Conservation (phyloP, 2,888 invertebrate species). For the Adelognathus sp. region DNA sequence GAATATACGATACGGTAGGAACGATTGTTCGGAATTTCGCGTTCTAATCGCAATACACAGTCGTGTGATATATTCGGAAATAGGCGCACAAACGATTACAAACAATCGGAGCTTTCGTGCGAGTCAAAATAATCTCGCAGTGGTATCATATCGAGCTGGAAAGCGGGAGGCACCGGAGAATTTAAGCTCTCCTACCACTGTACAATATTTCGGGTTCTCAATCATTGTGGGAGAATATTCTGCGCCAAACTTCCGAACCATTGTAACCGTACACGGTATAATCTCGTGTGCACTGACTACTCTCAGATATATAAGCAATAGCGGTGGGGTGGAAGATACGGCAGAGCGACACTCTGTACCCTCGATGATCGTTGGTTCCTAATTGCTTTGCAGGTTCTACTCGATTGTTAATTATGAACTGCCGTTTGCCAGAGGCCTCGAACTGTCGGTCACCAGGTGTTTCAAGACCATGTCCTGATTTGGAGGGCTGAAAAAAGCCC, state of each 20-base stretch:
- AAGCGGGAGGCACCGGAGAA: background rate
- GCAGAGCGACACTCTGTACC: too few species aligned
- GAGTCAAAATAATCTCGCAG: conserved; percentile 3
- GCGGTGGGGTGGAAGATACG: too few species aligned
- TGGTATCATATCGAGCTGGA: background rate
- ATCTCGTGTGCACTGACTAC: too few species aligned
- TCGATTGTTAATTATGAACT: too few species aligned
- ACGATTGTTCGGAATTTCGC: background rate
- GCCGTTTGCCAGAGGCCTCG: too few species aligned
- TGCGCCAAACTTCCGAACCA: background rate
- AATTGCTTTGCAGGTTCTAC: too few species aligned
- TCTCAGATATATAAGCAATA: too few species aligned
- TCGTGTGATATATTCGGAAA: background rate
- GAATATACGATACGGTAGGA: background rate
- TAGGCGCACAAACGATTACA: background rate
- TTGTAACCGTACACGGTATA: too few species aligned
- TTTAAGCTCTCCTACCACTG: background rate
- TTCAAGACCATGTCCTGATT: too few species aligned
- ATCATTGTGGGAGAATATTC: conserved; percentile 6
- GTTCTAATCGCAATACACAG: background rate
- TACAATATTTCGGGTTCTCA: background rate
- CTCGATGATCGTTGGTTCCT: too few species aligned
- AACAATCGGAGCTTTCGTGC: background rate
- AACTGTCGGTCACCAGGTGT: too few species aligned
- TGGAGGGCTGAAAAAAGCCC: too few species aligned